Evolutionary conservation across 2,888 invertebrate genomes (phyloP).

Genomic region (Ctenicera cuprea): DNA sequence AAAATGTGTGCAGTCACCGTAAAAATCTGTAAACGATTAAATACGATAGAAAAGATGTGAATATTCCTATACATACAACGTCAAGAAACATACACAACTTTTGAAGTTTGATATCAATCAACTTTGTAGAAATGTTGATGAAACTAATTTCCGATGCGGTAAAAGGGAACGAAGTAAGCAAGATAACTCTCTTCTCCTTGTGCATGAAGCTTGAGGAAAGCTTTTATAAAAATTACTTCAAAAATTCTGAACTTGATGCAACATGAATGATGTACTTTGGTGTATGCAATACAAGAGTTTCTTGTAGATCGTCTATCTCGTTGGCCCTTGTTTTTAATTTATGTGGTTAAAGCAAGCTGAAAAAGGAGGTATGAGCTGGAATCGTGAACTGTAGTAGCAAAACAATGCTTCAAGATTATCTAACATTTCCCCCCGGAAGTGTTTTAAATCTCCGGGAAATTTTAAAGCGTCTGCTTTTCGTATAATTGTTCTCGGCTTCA

Average conservation of each 20-base stretch:
- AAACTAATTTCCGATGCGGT: constrained; percentile 12
- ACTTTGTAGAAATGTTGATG: not conserved
- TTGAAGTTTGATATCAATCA: not conserved
- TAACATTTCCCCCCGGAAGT: not conserved
- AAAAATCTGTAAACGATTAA: not conserved
- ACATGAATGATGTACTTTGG: not conserved
- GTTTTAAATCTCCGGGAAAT: not conserved
- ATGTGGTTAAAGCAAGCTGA: not conserved
- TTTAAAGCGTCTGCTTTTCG: constrained; percentile 18
- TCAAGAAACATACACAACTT: not conserved
- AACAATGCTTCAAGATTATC: not conserved
- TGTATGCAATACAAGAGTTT: not conserved
- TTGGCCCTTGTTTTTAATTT: not conserved
- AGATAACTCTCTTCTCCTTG: not conserved
- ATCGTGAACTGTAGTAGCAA: not conserved
- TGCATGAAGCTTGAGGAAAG: not conserved
- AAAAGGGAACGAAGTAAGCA: not conserved
- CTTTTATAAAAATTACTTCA: not conserved
- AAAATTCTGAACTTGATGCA: not conserved
- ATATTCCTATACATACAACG: not conserved
- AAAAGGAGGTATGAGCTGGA: not conserved
- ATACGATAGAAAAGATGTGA: not conserved
- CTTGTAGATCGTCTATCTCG: not conserved
- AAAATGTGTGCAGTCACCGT: no score
- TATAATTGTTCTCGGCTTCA: constrained; percentile 12